Base-by-base conservation (phyloP, 2,113 vertebrate genomes). In the Eretmochelys imbricata region DNA sequence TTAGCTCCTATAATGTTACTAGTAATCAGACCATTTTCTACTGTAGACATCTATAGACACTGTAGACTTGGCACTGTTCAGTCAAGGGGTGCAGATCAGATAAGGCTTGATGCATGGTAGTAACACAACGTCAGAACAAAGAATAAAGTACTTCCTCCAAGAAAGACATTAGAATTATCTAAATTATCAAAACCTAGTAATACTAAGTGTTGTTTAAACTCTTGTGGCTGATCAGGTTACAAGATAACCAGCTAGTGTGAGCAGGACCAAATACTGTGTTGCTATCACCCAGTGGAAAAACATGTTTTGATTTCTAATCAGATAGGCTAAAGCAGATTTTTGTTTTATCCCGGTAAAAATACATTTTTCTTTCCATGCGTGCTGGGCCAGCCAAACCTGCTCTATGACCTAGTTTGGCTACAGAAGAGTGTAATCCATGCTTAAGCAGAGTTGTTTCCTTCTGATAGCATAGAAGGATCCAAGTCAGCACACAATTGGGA, bases 61-160 rank as follows among this genome's bases (percentile, higher is more conserved):
- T 1, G 3, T 50, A 91, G 90, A 78, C 94, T 84, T 2, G 83
- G 93, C 85, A 93, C 90, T 65, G 19, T 93, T 97, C 95, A 95
- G 80, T 96, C 94, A 96, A 97, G 91, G 92, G 35, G 35, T 22
- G 95, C 89, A 97, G 95, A 96, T 97, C 95, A 96, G 96, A 96
- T 96, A 97, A 97, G 90, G 82, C 79, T 29, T 50, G 89, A 69
- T 91, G 69, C 27, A 13, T 92, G 89, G 91, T 94, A 96, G 16
- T 88, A 95, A 97, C 94, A 95, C 96, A 96, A 94, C 95, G 95
- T 93, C 97, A 97, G 51, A 97, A 81, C 92, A 84, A 87, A 89
- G 72, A 89, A 35, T 59, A 83, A 93, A 95, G 84, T 8, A 2
- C 85, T 69, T 89, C 92, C 89, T 96, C 93, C 91, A 85, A 82